A percentile compares a stretch with the other conserved stretches of the same genome.
phyloP scores from a whole-genome alignment of 2,888 invertebrate genomes.

The Drosophila paramelanica region DNA sequence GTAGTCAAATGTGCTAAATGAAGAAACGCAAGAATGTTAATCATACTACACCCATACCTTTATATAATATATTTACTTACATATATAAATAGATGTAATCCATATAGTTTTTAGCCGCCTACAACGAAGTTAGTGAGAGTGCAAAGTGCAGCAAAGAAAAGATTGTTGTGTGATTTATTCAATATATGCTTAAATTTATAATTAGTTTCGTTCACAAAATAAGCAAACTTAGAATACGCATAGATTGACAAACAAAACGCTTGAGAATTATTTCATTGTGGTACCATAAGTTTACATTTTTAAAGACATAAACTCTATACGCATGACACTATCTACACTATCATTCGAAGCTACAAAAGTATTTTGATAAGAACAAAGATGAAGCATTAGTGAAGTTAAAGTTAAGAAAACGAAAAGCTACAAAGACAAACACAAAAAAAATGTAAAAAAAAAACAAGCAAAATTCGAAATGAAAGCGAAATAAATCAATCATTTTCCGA shows the following conservation, averaged over 20 bases:
- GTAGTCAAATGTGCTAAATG: slow-evolving; percentile 73
- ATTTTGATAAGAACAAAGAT: slow-evolving; percentile 72
- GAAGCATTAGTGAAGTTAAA: slow-evolving; percentile 23
- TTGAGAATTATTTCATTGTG: slow-evolving; percentile 69
- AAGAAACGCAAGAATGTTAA: slow-evolving; percentile 58
- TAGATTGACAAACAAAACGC: slow-evolving; percentile 59
- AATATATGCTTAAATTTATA: slow-evolving; percentile 66
- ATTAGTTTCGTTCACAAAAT: slow-evolving; percentile 47
- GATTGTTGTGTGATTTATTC: slow-evolving; percentile 73
- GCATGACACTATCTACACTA: slow-evolving; percentile 30
- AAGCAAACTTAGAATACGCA: slow-evolving; percentile 51
- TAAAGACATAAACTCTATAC: slow-evolving; percentile 36
- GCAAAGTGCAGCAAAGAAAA: slow-evolving; percentile 60
- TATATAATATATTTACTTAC: slow-evolving; percentile 55
- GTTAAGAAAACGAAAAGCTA: slow-evolving; percentile 15
- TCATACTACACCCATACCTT: slow-evolving; percentile 48
- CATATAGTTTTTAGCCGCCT: slow-evolving; percentile 67
- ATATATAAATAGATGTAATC: slow-evolving; percentile 43
- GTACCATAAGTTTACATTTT: slow-evolving; percentile 60
- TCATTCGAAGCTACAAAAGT: slow-evolving; percentile 33
- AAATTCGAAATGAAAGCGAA: slow-evolving; percentile 40
- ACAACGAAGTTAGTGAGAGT: slow-evolving; percentile 70
- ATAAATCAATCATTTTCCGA: slow-evolving; percentile 64
- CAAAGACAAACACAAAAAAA: slow-evolving; percentile 6
- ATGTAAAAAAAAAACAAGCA: background rate